Base-by-base conservation (phyloP, 2,113 vertebrate species). In the Sylvia atricapilla region DNA sequence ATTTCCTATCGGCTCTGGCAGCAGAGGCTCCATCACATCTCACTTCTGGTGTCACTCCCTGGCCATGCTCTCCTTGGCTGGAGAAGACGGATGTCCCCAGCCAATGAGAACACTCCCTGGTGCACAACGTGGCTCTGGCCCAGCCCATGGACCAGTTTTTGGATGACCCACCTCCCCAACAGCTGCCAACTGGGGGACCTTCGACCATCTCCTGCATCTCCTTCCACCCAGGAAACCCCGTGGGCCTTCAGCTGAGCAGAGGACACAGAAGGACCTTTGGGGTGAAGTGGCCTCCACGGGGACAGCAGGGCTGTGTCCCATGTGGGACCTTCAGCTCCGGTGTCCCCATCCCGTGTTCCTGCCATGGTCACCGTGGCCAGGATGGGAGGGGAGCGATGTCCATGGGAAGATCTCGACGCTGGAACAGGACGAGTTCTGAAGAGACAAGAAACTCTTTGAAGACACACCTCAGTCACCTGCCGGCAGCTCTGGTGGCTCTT, bases 351-450 rank as follows among this genome's bases (percentile, higher is more conserved):
- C 39, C 28, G 15, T 4, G 10, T 83, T 44, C 39, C 15, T 35
- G 47, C 31, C 4, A 0, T 49, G 0, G 0, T 58, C 84, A 58
- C 63, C 0, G 0, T 0, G 0, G 46, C 49, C 9, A 20, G 6
- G 23, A 11, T 23, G 27, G 49, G 31, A 77, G 10, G 13, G 15
- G 46, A 82, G 33, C 1, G 0, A 47, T 1, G 0, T 20, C 5
- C 0, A 1, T 6, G 47, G n/a, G 2, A 19, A 20, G 47, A 83
- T 39, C 50, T 83, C 18, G 2, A 4, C 12, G 2, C 1, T 21
- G 49, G 28, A 35, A 53, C 15, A 28, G 44, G 35, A 33, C 0
- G 0, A 47, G 44, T 6, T 47, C 31, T 60, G 6, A 37, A 37
- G 35, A 72, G 37, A 52, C 9, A 11, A 56, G 41, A 35, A 86